Evolutionary conservation across 2,797 vertebrate species (phyloP).

Genomic region (Acrocephalus scirpaceus): DNA sequence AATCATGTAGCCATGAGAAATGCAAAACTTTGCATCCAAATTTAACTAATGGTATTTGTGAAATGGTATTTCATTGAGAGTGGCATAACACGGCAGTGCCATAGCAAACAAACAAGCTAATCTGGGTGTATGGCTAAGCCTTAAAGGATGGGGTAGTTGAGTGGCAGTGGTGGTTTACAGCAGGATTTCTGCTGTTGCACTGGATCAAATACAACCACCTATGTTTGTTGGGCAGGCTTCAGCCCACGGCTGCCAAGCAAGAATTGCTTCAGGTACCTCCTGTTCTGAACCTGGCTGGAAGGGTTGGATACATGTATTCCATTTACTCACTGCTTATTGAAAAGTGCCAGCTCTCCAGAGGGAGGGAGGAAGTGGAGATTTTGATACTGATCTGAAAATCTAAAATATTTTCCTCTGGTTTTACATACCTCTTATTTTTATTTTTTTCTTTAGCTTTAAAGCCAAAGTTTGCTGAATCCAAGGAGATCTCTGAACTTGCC

Average conservation of each 20-base stretch:
- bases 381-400: background rate
- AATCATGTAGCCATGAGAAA: background rate
- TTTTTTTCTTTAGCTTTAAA: slow-evolving; percentile 85
- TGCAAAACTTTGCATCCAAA: background rate
- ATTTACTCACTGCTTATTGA: background rate
- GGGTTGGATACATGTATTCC: background rate
- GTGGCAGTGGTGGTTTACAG: background rate
- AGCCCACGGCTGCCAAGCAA: background rate
- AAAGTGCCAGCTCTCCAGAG: background rate
- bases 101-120: background rate
- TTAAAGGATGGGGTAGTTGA: background rate
- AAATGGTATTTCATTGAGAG: background rate
- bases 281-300: background rate
- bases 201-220: background rate
- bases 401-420: background rate
- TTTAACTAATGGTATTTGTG: background rate
- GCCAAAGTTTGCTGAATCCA: slow-evolving; percentile 96
- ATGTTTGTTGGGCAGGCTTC: background rate
- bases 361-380: background rate
- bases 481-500: slow-evolving; percentile 95
- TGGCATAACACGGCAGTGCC: background rate
- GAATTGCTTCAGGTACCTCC: background rate
- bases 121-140: background rate
- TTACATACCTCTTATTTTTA: background rate
- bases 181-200: background rate